A percentile compares a stretch with the other conserved stretches of the same genome.
Evolutionary conservation across 2,888 invertebrate genomes (phyloP).

Genomic region (Aspidiotus destructor): DNA sequence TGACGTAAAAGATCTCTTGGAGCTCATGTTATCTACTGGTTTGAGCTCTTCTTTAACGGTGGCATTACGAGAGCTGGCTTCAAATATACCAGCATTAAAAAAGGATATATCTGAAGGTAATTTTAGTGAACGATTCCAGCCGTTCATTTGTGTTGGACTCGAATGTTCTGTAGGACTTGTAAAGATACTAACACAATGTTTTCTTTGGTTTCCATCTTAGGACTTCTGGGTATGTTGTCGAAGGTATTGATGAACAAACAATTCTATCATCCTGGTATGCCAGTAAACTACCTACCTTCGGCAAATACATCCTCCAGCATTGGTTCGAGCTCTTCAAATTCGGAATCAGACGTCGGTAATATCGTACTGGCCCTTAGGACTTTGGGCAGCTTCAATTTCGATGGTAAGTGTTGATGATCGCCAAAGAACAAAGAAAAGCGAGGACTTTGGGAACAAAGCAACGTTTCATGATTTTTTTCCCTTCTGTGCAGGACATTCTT

Average conservation of each 20-base stretch:
- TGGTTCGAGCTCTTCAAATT: conserved; percentile 39
- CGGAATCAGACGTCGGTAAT: conserved; percentile 65
- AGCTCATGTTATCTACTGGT: conserved; percentile 86
- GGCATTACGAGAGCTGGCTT: conserved; percentile 79
- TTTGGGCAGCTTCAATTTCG: conserved; percentile 79
- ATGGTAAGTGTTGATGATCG: conserved; percentile 46
- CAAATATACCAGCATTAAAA: conserved; percentile 75
- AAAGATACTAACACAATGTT: neutral
- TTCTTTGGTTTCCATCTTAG: conserved; percentile 35
- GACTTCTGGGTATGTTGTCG: conserved; percentile 81
- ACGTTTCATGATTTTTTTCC: too few species aligned
- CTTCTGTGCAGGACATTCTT: conserved; percentile 54
- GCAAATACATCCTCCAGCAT: conserved; percentile 20
- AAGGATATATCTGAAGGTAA: conserved; percentile 75
- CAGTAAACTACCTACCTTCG: conserved; percentile 35
- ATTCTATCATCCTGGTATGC: conserved; percentile 65
- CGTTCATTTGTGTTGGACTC: neutral
- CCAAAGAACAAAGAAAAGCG: neutral
- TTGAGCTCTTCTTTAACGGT: conserved; percentile 82
- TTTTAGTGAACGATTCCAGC: neutral
- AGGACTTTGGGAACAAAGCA: neutral
- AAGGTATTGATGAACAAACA: conserved; percentile 82
- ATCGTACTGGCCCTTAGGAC: conserved; percentile 87
- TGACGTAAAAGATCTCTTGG: conserved; percentile 74
- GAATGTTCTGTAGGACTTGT: neutral